These are phyloP conservation scores for Actinemys pallida DNA, from an alignment of 2,113 vertebrate genomes.

Conservation along the genomic window DNA sequence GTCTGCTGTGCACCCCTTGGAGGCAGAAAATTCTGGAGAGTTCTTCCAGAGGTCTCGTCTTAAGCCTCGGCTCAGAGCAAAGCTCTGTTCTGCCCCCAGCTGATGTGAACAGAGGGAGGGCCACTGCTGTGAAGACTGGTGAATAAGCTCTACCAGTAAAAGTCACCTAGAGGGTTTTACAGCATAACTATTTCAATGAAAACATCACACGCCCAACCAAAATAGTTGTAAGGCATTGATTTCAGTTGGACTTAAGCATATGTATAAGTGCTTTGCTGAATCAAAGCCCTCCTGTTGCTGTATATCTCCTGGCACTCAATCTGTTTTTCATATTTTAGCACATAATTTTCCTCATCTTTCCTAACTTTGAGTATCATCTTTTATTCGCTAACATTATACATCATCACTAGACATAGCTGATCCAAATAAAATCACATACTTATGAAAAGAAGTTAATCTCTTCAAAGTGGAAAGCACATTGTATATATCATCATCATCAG, in stretches of 20 bases:
- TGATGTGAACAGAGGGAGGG: not conserved
- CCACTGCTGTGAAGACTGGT: not conserved
- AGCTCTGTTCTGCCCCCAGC: not conserved
- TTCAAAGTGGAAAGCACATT: slow-evolving; percentile 97
- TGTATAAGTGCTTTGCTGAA: not conserved
- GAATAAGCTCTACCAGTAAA: not conserved
- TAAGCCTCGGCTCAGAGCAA: not conserved
- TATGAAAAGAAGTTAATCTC: slow-evolving; percentile 97
- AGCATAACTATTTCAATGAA: not conserved
- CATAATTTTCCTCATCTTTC: not conserved
- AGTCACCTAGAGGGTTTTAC: not conserved
- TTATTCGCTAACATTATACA: fast-evolving
- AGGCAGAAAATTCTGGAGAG: not conserved
- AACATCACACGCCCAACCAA: not conserved
- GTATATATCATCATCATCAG: slow-evolving; percentile 98
- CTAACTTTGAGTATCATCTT: not conserved
- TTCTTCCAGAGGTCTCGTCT: not conserved
- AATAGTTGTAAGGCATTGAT: not conserved
- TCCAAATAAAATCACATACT: slow-evolving; percentile 83
- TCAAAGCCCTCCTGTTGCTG: not conserved
- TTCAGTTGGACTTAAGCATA: not conserved
- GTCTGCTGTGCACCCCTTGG: not conserved
- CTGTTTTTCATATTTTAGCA: not conserved
- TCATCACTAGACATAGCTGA: not conserved
- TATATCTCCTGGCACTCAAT: not conserved